Conservation (phyloP, 2,113 vertebrate genomes). For the Zosterops pallidus region DNA sequence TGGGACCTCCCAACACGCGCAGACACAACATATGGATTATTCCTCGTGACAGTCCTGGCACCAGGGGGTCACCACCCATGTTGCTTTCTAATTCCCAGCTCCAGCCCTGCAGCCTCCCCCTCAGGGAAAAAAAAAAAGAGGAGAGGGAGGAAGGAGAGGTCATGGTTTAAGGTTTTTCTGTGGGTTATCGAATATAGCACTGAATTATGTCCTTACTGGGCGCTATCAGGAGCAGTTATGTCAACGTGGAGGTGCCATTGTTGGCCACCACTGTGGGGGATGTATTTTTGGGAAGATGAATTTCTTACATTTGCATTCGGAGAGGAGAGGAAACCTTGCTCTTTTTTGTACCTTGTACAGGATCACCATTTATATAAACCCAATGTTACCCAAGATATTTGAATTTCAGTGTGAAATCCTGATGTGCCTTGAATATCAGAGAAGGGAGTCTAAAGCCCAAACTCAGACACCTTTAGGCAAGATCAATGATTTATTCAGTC, state of each 20-base stretch:
- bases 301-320: not conserved
- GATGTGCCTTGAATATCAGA: rapidly evolving
- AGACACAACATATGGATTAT: constrained; percentile 59
- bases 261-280: not conserved
- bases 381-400: rapidly evolving
- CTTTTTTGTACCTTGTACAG: not conserved
- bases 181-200: not conserved
- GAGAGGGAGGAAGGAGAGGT: constrained; percentile 6
- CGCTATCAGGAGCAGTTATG: not conserved
- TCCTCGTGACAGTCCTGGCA: constrained; percentile 40
- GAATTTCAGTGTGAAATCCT: not conserved
- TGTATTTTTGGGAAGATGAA: not conserved
- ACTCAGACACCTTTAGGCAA: not conserved
- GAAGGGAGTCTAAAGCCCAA: not conserved
- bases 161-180: not conserved
- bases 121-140: not conserved
- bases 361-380: not conserved
- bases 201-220: constrained; percentile 7
- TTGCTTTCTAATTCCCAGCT: constrained; percentile 32
- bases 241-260: not conserved
- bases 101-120: not conserved
- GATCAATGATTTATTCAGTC: not conserved
- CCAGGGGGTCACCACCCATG: constrained; percentile 43
- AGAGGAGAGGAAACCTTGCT: not conserved
- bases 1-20: constrained; percentile 53